Evolutionary conservation across 2,888 invertebrate species (phyloP), one percentile per base, ranked within the genome.

Genomic region (Trachelus iudaicus): DNA sequence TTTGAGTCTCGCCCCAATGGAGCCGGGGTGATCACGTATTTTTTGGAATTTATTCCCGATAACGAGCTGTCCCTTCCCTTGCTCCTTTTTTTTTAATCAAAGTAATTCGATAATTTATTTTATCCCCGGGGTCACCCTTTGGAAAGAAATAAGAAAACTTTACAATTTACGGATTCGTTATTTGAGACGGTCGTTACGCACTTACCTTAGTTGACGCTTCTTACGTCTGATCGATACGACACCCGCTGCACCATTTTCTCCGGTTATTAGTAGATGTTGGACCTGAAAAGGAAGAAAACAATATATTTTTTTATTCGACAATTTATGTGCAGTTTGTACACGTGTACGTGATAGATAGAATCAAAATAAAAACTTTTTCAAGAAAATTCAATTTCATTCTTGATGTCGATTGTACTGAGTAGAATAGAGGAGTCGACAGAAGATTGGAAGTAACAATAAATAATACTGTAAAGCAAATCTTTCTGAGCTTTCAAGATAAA

Each of bases 71-170:
- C 56, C 56, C 79, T 81, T 81, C 80, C 78, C 81, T 77, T 78
- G 80, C 82, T 82, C 80, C 81, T 79, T 77, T 79, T 85, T 34
- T 87, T 86, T 86, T 87, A 87, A 87, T 87, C 86, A 85, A 86
- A 85, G 84, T 87, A 85, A 86, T 87, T 86, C 84, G 84, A 85
- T 83, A 86, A 87, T 87, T 87, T 87, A 86, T 87, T 85, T 84
- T 82, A 83, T 84, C 84, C 82, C 79, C 76, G 78, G 79, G 79
- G 82, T 82, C 83, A 84, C 85, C 83, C 84, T 79, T 76, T 79
- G 73, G 75, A 78, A 81, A 80, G 81, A 81, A 85, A 84, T 82
- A 84, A 81, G 84, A 83, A 87, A 86, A 86, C 83, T 87, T 86
- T 82, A 80, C 81, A 86, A 86, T 86, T 85, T 86, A 86, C 84